These are phyloP conservation scores for Corythaixoides concolor DNA, from an alignment of 2,113 vertebrate genomes.

Conservation along the genomic window DNA sequence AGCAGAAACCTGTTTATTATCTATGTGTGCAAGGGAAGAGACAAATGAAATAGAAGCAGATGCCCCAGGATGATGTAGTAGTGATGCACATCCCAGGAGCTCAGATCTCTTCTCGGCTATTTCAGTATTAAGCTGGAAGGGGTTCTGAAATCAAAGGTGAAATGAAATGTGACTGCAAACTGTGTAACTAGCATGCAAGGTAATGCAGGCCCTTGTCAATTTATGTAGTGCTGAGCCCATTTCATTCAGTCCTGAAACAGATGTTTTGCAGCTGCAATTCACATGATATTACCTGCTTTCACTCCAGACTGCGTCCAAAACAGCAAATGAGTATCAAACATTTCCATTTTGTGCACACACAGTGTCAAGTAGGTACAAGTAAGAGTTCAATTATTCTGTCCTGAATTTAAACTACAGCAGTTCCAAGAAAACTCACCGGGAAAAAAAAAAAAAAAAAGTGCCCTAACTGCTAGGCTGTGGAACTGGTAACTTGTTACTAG, in stretches of 20 bases:
- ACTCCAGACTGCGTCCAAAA: background rate
- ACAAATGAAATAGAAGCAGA: background rate
- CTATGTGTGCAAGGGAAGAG: background rate
- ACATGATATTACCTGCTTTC: background rate
- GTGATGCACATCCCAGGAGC: background rate
- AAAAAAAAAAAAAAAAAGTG: background rate
- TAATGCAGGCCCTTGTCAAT: background rate
- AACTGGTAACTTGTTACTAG: background rate
- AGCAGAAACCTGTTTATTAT: background rate
- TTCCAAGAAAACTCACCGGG: background rate
- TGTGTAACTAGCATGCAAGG: background rate
- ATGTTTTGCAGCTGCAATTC: background rate
- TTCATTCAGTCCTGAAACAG: background rate
- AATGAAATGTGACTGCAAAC: background rate
- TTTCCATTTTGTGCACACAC: background rate
- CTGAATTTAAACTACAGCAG: background rate
- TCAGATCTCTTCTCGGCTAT: background rate
- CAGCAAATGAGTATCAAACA: background rate
- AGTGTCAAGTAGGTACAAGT: background rate
- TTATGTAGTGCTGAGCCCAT: background rate
- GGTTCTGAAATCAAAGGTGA: background rate
- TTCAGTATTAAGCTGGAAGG: background rate
- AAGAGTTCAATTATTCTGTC: background rate
- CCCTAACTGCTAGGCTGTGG: background rate
- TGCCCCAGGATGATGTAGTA: background rate